Conservation (phyloP, 2,113 vertebrate genomes). For the Poecilia latipinna region DNA sequence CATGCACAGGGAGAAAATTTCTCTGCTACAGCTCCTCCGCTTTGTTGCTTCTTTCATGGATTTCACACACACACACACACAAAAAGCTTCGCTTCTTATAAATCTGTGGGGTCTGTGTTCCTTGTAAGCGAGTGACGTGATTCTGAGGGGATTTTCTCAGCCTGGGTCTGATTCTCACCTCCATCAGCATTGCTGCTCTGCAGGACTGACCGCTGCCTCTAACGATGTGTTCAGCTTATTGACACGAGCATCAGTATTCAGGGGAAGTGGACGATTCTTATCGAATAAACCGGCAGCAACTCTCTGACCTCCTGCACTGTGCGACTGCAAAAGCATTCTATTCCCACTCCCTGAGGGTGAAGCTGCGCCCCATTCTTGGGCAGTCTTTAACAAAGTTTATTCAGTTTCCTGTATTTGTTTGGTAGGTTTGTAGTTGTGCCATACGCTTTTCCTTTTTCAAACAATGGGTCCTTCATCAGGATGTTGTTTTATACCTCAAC, state of each 20-base stretch:
- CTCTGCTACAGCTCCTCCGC: constrained; percentile 2
- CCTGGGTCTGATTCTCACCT: constrained; percentile 1
- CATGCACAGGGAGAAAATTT: constrained; percentile 50
- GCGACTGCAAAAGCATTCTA: background rate
- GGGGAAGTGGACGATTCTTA: background rate
- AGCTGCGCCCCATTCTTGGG: too few relatives aligned
- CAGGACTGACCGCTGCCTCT: constrained; percentile 11
- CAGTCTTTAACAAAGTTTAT: too few relatives aligned
- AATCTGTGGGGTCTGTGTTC: constrained; percentile 2
- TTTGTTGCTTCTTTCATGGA: constrained; percentile 14
- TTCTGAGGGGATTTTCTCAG: background rate
- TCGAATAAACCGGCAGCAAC: background rate
- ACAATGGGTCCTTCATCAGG: too few relatives aligned
- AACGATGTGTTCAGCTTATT: background rate
- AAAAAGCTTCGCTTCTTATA: background rate
- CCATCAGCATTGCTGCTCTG: constrained; percentile 5
- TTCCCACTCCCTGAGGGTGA: background rate
- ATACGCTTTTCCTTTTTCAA: too few relatives aligned
- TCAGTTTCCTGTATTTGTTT: too few relatives aligned
- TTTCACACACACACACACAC: background rate
- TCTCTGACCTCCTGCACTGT: background rate
- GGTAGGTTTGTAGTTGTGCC: too few relatives aligned
- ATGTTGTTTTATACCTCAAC: too few relatives aligned
- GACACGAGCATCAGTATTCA: background rate
- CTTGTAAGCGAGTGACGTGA: background rate